Evolutionary conservation across 2,888 invertebrate genomes (phyloP).

Genomic region (Alviniconcha strummeri): DNA sequence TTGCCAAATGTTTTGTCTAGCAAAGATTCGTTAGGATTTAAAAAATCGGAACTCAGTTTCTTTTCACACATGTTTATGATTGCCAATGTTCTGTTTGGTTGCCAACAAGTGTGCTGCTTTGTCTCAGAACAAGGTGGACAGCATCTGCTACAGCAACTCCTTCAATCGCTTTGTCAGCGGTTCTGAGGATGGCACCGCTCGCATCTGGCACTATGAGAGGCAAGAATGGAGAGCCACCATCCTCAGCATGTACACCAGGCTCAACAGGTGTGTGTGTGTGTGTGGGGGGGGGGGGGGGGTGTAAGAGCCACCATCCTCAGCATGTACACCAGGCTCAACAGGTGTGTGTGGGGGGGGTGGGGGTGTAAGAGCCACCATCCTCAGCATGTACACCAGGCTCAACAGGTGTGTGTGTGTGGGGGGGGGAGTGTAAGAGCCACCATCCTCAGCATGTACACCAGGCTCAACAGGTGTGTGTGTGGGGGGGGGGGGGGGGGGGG

Average conservation of each 20-base stretch:
- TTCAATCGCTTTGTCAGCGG: slow-evolving; percentile 94
- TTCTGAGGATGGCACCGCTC: slow-evolving; percentile 95
- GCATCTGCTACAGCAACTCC: slow-evolving; percentile 94
- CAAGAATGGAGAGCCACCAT: slow-evolving; percentile 90
- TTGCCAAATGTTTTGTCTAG: not conserved
- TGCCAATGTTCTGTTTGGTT: no score
- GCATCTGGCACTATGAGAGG: slow-evolving; percentile 92
- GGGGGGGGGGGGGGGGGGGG: no score
- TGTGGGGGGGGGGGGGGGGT: no score
- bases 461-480: slow-evolving; percentile 36
- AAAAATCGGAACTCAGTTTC: no score
- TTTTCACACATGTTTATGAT: no score
- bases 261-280: slow-evolving; percentile 33
- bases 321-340: slow-evolving; percentile 42
- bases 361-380: slow-evolving; percentile 80
- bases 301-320: no score
- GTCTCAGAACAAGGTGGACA: slow-evolving; percentile 89
- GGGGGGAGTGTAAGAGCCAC: slow-evolving; percentile 80
- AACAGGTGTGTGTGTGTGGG: slow-evolving; percentile 30
- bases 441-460: slow-evolving; percentile 77
- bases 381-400: slow-evolving; percentile 75
- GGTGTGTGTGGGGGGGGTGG: slow-evolving; percentile 30
- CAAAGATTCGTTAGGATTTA: no score
- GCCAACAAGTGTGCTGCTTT: not conserved
- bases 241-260: slow-evolving; percentile 75